Base-by-base conservation (phyloP, 2,888 invertebrate genomes). In the Agriotes lineatus region DNA sequence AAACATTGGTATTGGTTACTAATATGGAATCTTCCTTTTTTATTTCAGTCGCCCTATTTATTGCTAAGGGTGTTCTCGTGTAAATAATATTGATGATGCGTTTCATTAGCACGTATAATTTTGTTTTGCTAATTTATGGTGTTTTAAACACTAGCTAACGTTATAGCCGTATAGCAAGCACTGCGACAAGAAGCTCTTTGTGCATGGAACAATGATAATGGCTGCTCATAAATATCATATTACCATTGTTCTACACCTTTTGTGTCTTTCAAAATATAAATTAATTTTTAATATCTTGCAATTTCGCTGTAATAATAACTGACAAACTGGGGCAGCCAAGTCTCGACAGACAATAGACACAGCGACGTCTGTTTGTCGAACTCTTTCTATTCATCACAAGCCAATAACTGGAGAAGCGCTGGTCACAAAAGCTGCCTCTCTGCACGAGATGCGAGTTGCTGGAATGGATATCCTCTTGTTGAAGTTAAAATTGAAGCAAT, bases 401-500 rank as follows among this genome's bases (percentile, higher is more conserved):
- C 52, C 33, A 52, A 52, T 33, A 52, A 33, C 16, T 33, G 16
- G 52, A 52, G 48, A 52, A 30, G 16, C n/a, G 22, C 33, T 52
- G 33, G 52, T 33, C 52, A 52, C 52, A 52, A 52, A 52, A 33
- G 52, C 52, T 18, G 52, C 33, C 19, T 14, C 33, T 12, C 33
- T 18, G 33, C 18, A 18, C 33, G 12, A 52, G 52, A 33, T 52
- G 18, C 52, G 33, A 52, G 52, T 18, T 6, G 18, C 18, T 33
- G 7, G 30, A 33, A 33, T 52, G 37, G 42, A 62, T 42, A 50
- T 39, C 18, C 18, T 16, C 10, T 50, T 62, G 61, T 62, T 50
- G 37, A 62, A 62, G 48, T 60, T 60, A 14, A 60, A 60, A 60
- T 60, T 60, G 60, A 60, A 45, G 45, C 48, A 48, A 60, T 60